Evolutionary conservation across 1,140 invertebrate species (phyloP), one percentile per base, ranked within the genome.

Genomic region (Papilio glaucus): DNA sequence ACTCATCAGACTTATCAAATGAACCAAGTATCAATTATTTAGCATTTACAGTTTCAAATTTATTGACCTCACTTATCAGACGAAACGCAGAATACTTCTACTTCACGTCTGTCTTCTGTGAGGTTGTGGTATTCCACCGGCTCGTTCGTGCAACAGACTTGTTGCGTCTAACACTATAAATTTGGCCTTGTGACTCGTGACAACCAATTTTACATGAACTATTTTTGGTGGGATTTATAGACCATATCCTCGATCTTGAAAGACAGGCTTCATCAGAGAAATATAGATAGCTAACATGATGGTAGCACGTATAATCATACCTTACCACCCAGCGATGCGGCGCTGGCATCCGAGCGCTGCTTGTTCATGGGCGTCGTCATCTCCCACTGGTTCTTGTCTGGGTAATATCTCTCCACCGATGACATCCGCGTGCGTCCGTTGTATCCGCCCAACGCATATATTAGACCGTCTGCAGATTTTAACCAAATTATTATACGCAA

Each of bases 391-490:
- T 95, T 94, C 82, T 90, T 91, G 37, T 90, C 83, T 0, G 95
- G 94, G 71, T 95, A 93, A 80, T 95, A 95, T 9, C 94, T 90
- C 76, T 95, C 95, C 7, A 93, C 94, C 1, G 94, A 95, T n/a
- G 88, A 93, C 91, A 96, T 94, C 26, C 96, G 94, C 10, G 94
- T 94, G 29, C 95, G 94, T n/a, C 96, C 96, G 85, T 97, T 96
- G 90, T 96, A 97, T 0, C 96, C 96, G 13, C 96, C 96, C 73
- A 96, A 93, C 0, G 96, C 96, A 83, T 96, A 96, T 69, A 96
- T 95, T 60, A 94, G 91, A 21, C 94, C 95, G 45, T 94, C 94
- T 94, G 65, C n/a, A n/a, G n/a, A n/a, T n/a, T n/a, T n/a, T n/a
- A n/a, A n/a, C n/a, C n/a, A n/a, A n/a, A n/a, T n/a, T n/a, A n/a